phyloP scores from a whole-genome alignment of 2,797 vertebrate species.

The Dermochelys coriacea region DNA sequence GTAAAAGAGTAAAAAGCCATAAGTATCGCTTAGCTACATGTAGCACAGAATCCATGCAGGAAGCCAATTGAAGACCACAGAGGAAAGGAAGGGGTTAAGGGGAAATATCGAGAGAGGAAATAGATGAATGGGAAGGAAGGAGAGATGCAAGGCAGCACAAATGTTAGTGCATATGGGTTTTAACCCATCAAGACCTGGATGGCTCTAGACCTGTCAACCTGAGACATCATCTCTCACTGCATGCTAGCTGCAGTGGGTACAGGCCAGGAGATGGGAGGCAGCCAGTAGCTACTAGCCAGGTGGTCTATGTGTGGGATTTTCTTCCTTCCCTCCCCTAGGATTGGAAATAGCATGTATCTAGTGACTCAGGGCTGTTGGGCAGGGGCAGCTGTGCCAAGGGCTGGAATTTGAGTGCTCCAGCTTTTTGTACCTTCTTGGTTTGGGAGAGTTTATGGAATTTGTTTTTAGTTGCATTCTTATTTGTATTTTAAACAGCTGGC shows the following conservation, averaged over 20 bases:
- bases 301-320: fast-evolving
- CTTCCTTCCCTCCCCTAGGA: background rate
- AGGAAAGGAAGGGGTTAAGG: slow-evolving; percentile 47
- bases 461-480: background rate
- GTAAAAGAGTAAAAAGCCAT: background rate
- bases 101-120: slow-evolving; percentile 37
- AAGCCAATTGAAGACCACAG: background rate
- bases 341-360: background rate
- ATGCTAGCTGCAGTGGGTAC: background rate
- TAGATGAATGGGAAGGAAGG: slow-evolving; percentile 48
- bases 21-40: background rate
- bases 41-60: background rate
- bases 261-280: background rate
- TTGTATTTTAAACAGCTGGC: background rate
- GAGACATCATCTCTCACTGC: background rate
- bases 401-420: background rate
- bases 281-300: background rate
- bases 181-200: slow-evolving; percentile 10
- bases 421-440: fast-evolving
- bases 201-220: background rate
- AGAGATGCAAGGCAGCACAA: background rate
- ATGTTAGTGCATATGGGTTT: background rate
- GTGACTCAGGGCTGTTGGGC: fast-evolving
- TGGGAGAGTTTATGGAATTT: background rate
- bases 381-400: background rate